Percentiles rank a stretch among this genome's conserved stretches.
phyloP scores from a whole-genome alignment of 2,888 invertebrate genomes.

The Euplexia lucipara region DNA sequence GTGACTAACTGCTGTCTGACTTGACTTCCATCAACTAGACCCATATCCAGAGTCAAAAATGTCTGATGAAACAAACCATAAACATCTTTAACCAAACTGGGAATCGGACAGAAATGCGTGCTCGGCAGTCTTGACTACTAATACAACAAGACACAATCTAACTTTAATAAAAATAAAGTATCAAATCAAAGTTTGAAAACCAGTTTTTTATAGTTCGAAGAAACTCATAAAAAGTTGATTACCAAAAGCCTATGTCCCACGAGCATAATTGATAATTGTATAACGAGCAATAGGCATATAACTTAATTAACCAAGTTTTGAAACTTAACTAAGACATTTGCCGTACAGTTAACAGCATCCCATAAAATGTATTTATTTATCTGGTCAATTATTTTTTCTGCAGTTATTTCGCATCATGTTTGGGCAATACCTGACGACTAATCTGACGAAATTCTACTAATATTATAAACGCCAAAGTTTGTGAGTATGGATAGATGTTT shows the following conservation, averaged over 20 bases:
- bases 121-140: background rate
- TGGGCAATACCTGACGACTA: conserved; percentile 3
- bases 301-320: conserved; percentile 10
- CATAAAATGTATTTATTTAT: conserved; percentile 32
- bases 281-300: conserved; percentile 4
- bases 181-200: conserved; percentile 14
- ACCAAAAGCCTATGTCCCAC: background rate
- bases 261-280: background rate
- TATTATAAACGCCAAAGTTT: no score
- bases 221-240: background rate
- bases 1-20: no score
- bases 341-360: background rate
- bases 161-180: conserved; percentile 1
- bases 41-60: no score
- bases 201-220: conserved; percentile 6
- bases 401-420: conserved; percentile 1
- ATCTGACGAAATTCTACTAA: conserved; percentile 30
- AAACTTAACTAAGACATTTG: conserved; percentile 9
- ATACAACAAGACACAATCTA: background rate
- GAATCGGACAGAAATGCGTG: background rate
- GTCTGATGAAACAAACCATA: no score
- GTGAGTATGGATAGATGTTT: no score
- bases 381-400: conserved; percentile 29
- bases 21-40: no score
- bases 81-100: background rate